Evolutionary conservation across 1,140 invertebrate species (phyloP), one percentile per base, ranked within the genome.

Genomic region (Drosophila quadrilineata): DNA sequence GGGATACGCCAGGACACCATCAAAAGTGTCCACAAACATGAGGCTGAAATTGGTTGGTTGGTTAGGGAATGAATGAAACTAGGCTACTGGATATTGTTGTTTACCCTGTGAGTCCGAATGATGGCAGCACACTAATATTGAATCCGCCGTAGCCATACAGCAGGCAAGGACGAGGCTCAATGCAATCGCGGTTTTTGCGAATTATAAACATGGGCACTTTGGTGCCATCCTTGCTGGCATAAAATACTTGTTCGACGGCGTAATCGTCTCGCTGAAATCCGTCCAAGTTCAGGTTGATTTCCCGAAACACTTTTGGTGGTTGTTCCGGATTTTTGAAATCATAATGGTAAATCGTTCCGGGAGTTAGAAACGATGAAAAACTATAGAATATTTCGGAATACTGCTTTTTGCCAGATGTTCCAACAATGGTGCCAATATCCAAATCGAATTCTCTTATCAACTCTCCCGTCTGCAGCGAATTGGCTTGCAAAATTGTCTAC

Each of bases 111-210:
- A 86, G 65, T 9, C 87, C 64, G 85, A 97, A 97, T 10, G 92
- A 93, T 4, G 98, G 98, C 80, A 95, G 94, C 58, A 99, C 91
- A 75, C 95, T 96, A 53, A 98, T 94, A 91, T 98, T 98, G 89
- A 99, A 99, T 0, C 98, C 98, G 33, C 98, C 98, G 91, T 99
- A 99, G 12, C 98, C 98, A 90, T 99, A 99, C 10, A 99, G 90
- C 8, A 99, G 90, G 94, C 95, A 17, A 94, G 96, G 89, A 93
- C 94, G 33, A 91, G 92, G 21, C 94, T 94, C 91, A 8, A 75
- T 43, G 6, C 29, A 46, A 74, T 86, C 87, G 90, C 95, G 95
- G 91, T 96, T 96, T 85, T 93, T 95, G 67, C 94, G 94, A 21
- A 99, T 93, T 66, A 99, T 95, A 90, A 99, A 99, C 98, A 99